phyloP scores from a whole-genome alignment of 2,113 vertebrate species.

The Taurulus bubalis region DNA sequence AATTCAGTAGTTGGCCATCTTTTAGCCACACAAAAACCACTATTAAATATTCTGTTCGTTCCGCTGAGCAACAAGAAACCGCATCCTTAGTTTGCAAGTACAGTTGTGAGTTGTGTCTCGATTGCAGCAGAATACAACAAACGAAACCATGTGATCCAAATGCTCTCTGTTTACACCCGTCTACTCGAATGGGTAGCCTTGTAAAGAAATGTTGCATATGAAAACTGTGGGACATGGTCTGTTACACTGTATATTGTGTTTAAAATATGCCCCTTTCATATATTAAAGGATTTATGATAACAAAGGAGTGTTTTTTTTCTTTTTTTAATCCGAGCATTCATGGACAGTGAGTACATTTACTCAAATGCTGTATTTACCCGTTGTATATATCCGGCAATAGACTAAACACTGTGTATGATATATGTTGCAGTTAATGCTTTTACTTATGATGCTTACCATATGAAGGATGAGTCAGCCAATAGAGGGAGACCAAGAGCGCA shows the following conservation, averaged over 20 bases:
- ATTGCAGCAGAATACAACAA: conserved; percentile 12
- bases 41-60: conserved; percentile 27
- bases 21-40: conserved; percentile 36
- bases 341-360: neutral
- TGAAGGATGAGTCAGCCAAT: conserved; percentile 52
- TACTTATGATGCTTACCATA: neutral
- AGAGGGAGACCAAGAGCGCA: conserved; percentile 70
- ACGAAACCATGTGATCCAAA: conserved; percentile 4
- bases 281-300: conserved; percentile 84
- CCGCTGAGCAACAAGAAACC: neutral
- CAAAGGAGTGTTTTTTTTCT: conserved; percentile 3
- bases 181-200: conserved; percentile 51
- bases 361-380: neutral
- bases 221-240: conserved; percentile 83
- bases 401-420: neutral
- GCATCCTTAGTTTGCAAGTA: neutral
- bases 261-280: conserved; percentile 83
- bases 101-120: neutral
- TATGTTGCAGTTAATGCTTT: neutral
- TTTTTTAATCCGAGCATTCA: neutral
- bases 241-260: conserved; percentile 85
- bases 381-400: neutral
- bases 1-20: neutral
- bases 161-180: conserved; percentile 21
- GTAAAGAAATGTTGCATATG: conserved; percentile 69